Evolutionary conservation across 2,113 vertebrate genomes (phyloP), one percentile per base, ranked within the genome.

Genomic region (Parotia lawesii): DNA sequence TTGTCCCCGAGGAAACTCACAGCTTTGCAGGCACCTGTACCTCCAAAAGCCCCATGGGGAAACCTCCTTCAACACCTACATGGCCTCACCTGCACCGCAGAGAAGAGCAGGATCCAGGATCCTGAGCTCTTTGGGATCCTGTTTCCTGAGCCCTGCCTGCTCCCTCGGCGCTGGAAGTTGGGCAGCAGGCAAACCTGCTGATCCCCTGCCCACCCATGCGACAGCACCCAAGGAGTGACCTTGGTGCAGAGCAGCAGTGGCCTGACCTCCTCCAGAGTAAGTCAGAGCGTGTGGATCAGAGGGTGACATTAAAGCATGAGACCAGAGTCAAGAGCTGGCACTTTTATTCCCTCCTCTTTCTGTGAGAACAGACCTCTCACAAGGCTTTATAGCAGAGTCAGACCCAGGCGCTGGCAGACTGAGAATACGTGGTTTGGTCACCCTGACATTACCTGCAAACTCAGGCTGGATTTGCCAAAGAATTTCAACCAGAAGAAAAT

Each of bases 141-240:
- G 6, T 27, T 60, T 12, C 57, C 47, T 7, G 38, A 37, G 54
- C 35, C 38, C 42, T 27, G 54, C 33, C 9, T 3, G 1, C 29
- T 79, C 31, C 45, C n/a, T 24, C 10, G 7, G 72, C 31, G 7
- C 50, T 25, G 18, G 33, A 69, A 74, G 22, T 6, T 53, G 73
- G 45, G 50, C 67, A 85, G 19, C 13, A 13, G 15, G 28, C 45
- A 54, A 64, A 62, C 37, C 33, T 24, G 35, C 15, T 1, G 4
- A n/a, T 21, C 38, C 38, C 47, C 50, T 54, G 51, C 85, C 51
- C 56, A 37, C 14, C 18, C 14, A 3, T 0, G 0, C 1, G 2
- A 37, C 28, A 45, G 56, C 47, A 14, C 4, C n/a, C 23, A 7
- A 6, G 57, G 15, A 56, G 19, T 37, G 53, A 51, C 53, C 66